Evolutionary conservation across 1,140 invertebrate species (phyloP).

Genomic region (Leptonema lineaticorne): DNA sequence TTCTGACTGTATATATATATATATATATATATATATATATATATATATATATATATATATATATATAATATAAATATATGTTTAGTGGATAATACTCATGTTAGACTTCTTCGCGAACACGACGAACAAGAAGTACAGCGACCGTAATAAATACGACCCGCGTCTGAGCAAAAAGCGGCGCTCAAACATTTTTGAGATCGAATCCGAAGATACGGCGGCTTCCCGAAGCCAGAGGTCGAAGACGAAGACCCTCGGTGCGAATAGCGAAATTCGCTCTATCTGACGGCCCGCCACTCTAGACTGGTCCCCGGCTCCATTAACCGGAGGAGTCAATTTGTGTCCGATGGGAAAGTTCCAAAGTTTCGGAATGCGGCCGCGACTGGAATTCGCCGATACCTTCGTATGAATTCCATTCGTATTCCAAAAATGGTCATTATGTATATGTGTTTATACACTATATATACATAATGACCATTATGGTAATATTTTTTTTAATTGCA

Average conservation of each 20-base stretch:
- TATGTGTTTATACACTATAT: too few species aligned
- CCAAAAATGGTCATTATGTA: too few species aligned
- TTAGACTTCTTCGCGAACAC: conserved; percentile 1
- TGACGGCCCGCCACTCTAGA: neutral
- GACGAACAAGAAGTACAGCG: conserved; percentile 33
- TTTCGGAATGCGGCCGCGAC: neutral
- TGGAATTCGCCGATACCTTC: too few species aligned
- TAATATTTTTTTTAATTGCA: neutral
- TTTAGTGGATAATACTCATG: too few species aligned
- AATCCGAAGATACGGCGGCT: conserved; percentile 27
- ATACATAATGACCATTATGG: neutral
- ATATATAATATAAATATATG: too few species aligned
- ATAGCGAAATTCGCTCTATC: neutral
- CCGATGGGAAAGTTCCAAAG: neutral
- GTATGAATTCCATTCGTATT: too few species aligned
- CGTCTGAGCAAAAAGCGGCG: conserved; percentile 36
- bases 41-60: too few species aligned
- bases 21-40: too few species aligned
- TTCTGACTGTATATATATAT: too few species aligned
- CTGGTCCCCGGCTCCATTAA: neutral
- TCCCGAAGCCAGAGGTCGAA: conserved; percentile 5
- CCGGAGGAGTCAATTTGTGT: neutral
- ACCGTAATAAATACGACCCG: conserved; percentile 32
- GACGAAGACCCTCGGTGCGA: neutral
- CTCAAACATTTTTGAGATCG: conserved; percentile 37